Conservation (phyloP, 2,888 invertebrate genomes). For the Craniophora ligustri region DNA sequence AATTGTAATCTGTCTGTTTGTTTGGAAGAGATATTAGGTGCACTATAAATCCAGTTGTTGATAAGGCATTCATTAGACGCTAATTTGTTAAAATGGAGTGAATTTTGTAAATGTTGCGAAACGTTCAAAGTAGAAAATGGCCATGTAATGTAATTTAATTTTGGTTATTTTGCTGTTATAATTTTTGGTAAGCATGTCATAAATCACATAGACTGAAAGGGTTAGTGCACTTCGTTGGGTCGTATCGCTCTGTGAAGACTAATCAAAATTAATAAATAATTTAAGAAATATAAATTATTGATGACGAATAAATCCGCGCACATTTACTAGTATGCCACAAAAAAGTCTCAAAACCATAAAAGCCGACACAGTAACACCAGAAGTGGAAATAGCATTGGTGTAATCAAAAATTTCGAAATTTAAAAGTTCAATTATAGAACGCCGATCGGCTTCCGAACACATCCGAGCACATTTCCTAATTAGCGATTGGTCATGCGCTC, state of each 20-base stretch:
- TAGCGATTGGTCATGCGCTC: conserved; percentile 88
- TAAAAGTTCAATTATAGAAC: conserved; percentile 84
- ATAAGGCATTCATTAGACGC: too few relatives aligned
- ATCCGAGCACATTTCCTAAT: conserved; percentile 84
- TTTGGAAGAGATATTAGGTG: background rate
- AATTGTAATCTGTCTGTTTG: conserved; percentile 27
- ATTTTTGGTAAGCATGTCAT: too few relatives aligned
- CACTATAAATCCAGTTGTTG: background rate
- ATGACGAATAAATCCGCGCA: conserved; percentile 17
- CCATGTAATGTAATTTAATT: too few relatives aligned
- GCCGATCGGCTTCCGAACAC: conserved; percentile 82
- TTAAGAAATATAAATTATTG: too few relatives aligned
- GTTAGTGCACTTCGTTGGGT: too few relatives aligned
- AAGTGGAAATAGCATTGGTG: conserved; percentile 77
- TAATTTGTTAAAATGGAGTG: too few relatives aligned
- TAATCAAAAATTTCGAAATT: conserved; percentile 83
- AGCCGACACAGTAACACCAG: conserved; percentile 77
- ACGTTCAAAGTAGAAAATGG: too few relatives aligned
- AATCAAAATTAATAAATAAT: too few relatives aligned
- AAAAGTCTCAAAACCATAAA: conserved; percentile 56
- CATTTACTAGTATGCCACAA: conserved; percentile 49
- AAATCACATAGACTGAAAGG: too few relatives aligned
- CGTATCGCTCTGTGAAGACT: too few relatives aligned
- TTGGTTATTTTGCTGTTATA: too few relatives aligned
- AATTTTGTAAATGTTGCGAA: too few relatives aligned